A percentile compares a stretch with the other conserved stretches of the same genome.
phyloP scores from a whole-genome alignment of 1,140 invertebrate genomes.

The Macrocentrus cingulum region DNA sequence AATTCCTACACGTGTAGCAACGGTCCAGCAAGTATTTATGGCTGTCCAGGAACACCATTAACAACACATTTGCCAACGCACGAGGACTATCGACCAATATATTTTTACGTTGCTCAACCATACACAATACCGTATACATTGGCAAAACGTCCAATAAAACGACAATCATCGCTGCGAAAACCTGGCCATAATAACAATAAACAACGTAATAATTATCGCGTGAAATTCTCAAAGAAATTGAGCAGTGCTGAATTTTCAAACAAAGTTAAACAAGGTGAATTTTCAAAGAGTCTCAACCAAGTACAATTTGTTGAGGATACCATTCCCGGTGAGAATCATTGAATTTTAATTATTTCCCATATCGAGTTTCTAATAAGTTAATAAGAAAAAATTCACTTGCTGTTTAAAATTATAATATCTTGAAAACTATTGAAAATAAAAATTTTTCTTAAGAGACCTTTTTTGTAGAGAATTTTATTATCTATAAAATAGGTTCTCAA shows the following conservation, averaged over 20 bases:
- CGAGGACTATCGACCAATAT: conserved; percentile 54
- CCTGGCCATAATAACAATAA: conserved; percentile 35
- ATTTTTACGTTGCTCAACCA: conserved; percentile 56
- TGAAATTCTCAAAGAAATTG: conserved; percentile 51
- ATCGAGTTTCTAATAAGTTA: no score
- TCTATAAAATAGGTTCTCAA: no score
- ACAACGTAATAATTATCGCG: conserved; percentile 41
- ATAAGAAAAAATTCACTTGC: no score
- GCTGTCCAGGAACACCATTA: conserved; percentile 25
- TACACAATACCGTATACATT: conserved; percentile 55
- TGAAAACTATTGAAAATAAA: no score
- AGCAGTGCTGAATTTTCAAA: conserved; percentile 51
- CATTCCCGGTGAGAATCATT: conserved; percentile 40
- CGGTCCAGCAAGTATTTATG: conserved; percentile 47
- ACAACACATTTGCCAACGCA: conserved; percentile 32
- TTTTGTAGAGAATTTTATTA: no score
- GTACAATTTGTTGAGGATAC: conserved; percentile 49
- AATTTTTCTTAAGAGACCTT: no score
- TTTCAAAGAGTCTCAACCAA: conserved; percentile 52
- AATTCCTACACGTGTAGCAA: conserved; percentile 53
- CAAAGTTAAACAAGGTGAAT: conserved; percentile 54
- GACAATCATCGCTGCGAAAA: conserved; percentile 39
- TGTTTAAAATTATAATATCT: no score
- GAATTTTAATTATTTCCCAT: not conserved
- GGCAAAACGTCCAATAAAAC: conserved; percentile 47